A percentile compares a stretch with the other conserved stretches of the same genome.
phyloP scores from a whole-genome alignment of 1,140 invertebrate genomes.

The Drosophila bocki region DNA sequence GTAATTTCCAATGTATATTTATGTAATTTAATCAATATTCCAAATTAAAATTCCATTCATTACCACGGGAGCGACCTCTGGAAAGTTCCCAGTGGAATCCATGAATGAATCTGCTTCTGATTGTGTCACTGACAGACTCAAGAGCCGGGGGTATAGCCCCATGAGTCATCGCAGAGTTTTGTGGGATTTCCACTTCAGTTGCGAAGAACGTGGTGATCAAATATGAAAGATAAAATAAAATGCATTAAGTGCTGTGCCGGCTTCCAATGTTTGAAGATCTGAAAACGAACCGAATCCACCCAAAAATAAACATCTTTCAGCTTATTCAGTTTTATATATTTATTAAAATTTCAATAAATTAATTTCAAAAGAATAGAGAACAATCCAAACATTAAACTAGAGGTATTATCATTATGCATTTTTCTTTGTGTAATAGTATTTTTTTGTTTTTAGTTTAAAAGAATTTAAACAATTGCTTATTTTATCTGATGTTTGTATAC shows the following conservation, averaged over 20 bases:
- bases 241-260: not conserved
- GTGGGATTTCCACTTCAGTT: constrained; percentile 2
- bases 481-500: constrained; percentile 52
- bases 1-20: constrained; percentile 18
- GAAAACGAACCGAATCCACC: not conserved
- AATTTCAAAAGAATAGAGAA: constrained; percentile 78
- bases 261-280: not conserved
- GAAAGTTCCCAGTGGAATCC: constrained; percentile 8
- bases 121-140: not conserved
- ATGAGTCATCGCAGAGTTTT: constrained; percentile 22
- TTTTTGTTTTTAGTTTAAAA: constrained; percentile 65
- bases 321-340: constrained; percentile 39
- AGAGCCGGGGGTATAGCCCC: constrained; percentile 17
- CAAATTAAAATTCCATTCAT: constrained; percentile 1
- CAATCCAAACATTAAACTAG: constrained; percentile 82
- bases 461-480: constrained; percentile 78
- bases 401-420: constrained; percentile 70
- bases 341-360: constrained; percentile 81
- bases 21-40: constrained; percentile 17
- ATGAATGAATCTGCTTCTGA: constrained; percentile 17
- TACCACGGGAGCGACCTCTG: not conserved
- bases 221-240: not conserved
- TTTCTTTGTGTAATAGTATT: constrained; percentile 42
- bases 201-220: not conserved
- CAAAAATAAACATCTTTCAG: not conserved